Evolutionary conservation across 53 echinoderm and acorn worm genomes (phyloP).

Genomic region (Arbacia lixula): DNA sequence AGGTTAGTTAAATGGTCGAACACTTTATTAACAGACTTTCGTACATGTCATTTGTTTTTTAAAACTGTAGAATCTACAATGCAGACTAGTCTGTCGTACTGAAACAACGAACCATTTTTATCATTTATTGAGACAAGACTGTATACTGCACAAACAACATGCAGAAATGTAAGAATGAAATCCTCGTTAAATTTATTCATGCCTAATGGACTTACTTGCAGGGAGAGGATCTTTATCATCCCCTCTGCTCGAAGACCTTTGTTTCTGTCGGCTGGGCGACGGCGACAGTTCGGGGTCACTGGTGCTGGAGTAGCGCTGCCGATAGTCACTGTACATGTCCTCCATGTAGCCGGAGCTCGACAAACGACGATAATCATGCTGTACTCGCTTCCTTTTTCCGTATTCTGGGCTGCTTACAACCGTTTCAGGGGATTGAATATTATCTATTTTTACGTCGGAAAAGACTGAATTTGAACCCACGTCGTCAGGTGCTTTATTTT

Average conservation of each 20-base stretch:
- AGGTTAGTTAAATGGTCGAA: no score
- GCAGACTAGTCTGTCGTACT: no score
- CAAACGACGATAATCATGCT: conserved; percentile 94
- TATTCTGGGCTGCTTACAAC: conserved; percentile 78
- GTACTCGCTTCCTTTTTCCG: conserved; percentile 85
- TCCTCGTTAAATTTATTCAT: no score
- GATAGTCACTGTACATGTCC: conserved; percentile 84
- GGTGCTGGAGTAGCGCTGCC: conserved; percentile 90
- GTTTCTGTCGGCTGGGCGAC: conserved; percentile 61
- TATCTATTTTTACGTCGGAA: conserved; percentile 34
- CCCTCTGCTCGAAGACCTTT: conserved; percentile 39
- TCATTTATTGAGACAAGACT: no score
- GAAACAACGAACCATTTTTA: no score
- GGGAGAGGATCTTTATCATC: conserved; percentile 46
- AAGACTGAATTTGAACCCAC: conserved; percentile 12
- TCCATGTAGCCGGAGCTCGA: conserved; percentile 98
- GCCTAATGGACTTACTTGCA: no score
- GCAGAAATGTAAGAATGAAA: no score
- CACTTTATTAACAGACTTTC: no score
- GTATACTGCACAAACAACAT: no score
- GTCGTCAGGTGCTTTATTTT: conserved; percentile 62
- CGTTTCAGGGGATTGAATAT: conserved; percentile 8
- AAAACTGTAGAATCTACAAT: no score
- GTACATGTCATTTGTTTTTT: no score
- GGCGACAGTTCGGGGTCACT: conserved; percentile 93